Evolutionary conservation across 2,888 invertebrate genomes (phyloP).

Genomic region (Epistrophe eligans): DNA sequence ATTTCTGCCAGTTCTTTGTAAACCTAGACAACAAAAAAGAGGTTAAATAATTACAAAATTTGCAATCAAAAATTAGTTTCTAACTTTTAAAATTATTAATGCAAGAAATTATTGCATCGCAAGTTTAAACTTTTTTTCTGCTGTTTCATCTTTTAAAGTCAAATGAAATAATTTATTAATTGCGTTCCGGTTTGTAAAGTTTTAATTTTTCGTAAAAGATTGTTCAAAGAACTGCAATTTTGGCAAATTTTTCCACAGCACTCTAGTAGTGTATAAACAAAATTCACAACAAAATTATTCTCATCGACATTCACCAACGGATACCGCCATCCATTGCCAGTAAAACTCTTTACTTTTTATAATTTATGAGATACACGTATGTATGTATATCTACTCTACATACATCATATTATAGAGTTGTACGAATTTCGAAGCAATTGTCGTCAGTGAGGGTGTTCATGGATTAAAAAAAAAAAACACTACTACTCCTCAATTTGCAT

Average conservation of each 20-base stretch:
- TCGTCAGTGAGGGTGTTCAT: conserved; percentile 50
- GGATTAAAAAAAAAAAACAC: conserved; percentile 36
- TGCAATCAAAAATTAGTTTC: no score
- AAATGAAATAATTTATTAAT: no score
- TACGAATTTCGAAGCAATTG: conserved; percentile 50
- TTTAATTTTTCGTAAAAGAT: not conserved
- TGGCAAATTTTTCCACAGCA: not conserved
- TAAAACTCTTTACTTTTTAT: conserved; percentile 34
- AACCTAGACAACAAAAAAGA: no score
- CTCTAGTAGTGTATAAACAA: not conserved
- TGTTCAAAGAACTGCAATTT: not conserved
- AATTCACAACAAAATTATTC: not conserved
- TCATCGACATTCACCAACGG: not conserved
- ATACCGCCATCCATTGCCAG: not conserved
- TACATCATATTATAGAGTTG: not conserved
- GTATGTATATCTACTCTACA: no score
- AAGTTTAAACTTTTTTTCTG: not conserved
- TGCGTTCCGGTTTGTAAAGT: no score
- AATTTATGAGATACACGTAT: conserved; percentile 44
- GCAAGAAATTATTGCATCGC: not conserved
- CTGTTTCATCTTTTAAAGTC: not conserved
- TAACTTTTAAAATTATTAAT: not conserved
- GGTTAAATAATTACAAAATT: no score
- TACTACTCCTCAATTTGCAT: conserved; percentile 58
- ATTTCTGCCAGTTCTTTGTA: no score